Evolutionary conservation across 1,140 invertebrate genomes (phyloP), one percentile per base, ranked within the genome.

Genomic region (Drosophila fuyamai): DNA sequence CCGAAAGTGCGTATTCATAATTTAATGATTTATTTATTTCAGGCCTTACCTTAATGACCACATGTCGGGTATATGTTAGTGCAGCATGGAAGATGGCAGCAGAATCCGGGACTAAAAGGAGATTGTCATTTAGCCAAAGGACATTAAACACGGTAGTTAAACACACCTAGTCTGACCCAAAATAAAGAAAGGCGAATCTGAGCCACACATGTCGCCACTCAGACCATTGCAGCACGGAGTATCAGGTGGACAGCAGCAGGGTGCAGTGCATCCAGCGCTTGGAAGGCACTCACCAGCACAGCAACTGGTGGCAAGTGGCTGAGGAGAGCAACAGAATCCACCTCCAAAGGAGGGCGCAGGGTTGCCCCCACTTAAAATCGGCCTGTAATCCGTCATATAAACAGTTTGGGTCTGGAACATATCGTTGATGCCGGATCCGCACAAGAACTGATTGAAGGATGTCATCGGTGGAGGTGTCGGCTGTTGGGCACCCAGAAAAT

Each of bases 381-480:
- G 76, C 5, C 38, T 51, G 16, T 77, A 84, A 23, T 84, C 80
- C 4, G 44, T 46, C 18, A 14, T 16, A 32, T 84, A 84, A 7
- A 84, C 76, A 1, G 65, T 76, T 13, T 63, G 50, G 10, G 6
- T 0, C 12, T 79, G 57, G 8, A 83, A 8, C 2, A 23, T 1
- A 18, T 79, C 80, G n/a, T 73, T 66, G 0, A 50, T 1, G 32
- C 29, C 10, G 6, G 36, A 12, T 6, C 29, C 5, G 18, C 23
- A 23, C 23, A 23, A 23, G 23, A 23, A 23, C 23, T 1, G 23
- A 4, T 14, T 13, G 14, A 13, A 32, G 3, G 5, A 18, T 44
- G 29, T 5, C 16, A 10, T 40, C 16, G 8, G 16, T 18, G 48
- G 29, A 12, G 13, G 13, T 6, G 32, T 23, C 44, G 10, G 35